Conservation (phyloP, 2,888 invertebrate species). For the Aporophyla lueneburgensis region DNA sequence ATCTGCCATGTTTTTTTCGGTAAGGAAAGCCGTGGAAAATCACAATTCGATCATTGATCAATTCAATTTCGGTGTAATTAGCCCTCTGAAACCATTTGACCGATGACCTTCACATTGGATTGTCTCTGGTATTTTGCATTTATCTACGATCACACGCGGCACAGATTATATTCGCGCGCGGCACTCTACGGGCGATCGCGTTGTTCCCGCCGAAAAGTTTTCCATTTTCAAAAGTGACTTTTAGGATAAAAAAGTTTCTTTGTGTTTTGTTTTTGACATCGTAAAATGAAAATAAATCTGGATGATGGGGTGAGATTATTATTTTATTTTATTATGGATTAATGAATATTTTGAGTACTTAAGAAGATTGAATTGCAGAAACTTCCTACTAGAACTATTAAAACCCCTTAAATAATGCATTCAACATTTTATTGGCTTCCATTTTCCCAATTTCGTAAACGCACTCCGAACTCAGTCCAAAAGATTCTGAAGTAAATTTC, state of each 20-base stretch:
- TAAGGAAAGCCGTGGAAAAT: conserved; percentile 41
- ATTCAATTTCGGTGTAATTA: conserved; percentile 57
- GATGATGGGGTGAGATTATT: conserved; percentile 64
- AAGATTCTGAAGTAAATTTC: neutral
- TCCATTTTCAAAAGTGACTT: conserved; percentile 50
- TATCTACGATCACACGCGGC: conserved; percentile 36
- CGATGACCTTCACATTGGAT: conserved; percentile 62
- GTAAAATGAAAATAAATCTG: conserved; percentile 62
- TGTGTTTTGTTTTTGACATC: conserved; percentile 13
- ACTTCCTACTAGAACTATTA: neutral
- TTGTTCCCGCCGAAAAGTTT: conserved; percentile 36
- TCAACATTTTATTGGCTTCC: neutral
- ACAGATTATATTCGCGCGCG: conserved; percentile 55
- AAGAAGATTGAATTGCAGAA: no score
- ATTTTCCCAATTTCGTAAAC: neutral
- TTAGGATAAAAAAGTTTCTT: neutral
- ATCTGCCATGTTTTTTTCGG: neutral
- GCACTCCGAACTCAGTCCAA: neutral
- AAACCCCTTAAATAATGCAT: neutral
- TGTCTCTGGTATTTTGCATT: conserved; percentile 54
- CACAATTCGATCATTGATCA: conserved; percentile 44
- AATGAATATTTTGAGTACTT: neutral
- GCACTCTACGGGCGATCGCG: conserved; percentile 48
- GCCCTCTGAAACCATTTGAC: conserved; percentile 49
- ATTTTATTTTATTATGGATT: neutral